Base-by-base conservation (phyloP, 2,888 invertebrate genomes). In the Eubasilissa splendida region DNA sequence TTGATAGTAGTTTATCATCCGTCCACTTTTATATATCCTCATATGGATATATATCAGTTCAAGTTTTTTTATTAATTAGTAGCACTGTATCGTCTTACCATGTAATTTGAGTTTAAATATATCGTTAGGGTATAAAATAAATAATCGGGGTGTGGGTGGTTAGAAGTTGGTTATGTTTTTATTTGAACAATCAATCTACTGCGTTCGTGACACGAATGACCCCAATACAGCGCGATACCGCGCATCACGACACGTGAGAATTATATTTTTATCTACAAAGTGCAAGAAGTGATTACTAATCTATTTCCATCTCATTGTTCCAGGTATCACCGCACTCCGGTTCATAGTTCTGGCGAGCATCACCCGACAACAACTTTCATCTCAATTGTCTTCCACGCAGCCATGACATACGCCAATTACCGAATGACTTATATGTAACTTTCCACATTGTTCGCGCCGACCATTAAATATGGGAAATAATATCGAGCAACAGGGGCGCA, bases 401-500 rank as follows among this genome's bases (percentile, higher is more conserved):
- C 77, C 79, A 71, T 77, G 79, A 76, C 79, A 81, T 50, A 77
- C 53, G 73, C 76, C 83, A 80, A 81, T 81, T 77, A 79, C 77
- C 75, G 60, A 71, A 63, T 58, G 80, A 52, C 79, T 70, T 63
- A 80, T 77, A 60, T 70, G 78, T 79, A 73, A 82, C 83, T 83
- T 83, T 83, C 83, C 82, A 82, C 82, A 83, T 83, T 83, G 83
- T 83, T n/a, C 54, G 12, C 59, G 50, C 31, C 70, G 56, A 7
- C 66, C 66, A 65, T 22, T 77, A 60, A 75, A 68, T 58, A 83
- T 83, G 83, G 79, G 82, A 83, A 82, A 63, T 63, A 42, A 56
- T 56, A 76, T 56, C 75, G 58, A 63, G 71, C 58, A 31, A n/a
- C 70, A 76, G 78, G 78, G 82, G 80, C 77, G 76, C 54, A 68